Evolutionary conservation across 2,888 invertebrate genomes (phyloP), one percentile per base, ranked within the genome.

Genomic region (Luffia ferchaultella): DNA sequence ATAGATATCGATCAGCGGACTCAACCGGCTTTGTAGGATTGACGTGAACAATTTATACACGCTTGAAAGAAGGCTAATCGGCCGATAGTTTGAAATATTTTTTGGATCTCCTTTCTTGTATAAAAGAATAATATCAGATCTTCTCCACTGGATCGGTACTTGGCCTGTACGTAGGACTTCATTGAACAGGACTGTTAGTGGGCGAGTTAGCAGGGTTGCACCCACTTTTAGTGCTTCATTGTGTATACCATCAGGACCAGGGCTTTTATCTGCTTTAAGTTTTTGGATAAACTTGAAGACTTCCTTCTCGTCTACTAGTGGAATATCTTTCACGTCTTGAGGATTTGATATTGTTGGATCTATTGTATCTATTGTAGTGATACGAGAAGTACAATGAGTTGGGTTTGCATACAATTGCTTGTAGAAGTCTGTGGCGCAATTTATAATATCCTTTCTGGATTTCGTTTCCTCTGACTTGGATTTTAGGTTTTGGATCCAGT

Each of bases 21-120:
- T 54, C 3, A 60, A 53, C 15, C 57, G 49, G 18, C 55, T 55
- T 16, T 56, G 30, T 17, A 58, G 5, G 0, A 57, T 56, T 20
- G 56, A 58, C 15, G 55, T 52, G 50, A 60, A 58, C 7, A 59
- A 45, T 43, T 60, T 55, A 43, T 59, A 59, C 2, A 60, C 18
- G 41, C 58, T 57, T 16, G 58, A 56, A 56, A 59, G 57, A 12
- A 60, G 52, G 45, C 57, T 57, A 7, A 60, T 58, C 7, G 55
- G 59, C n/a, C 57, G 52, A 18, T 58, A 57, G 48, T 58, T 58
- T 48, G 52, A 54, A 1, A 60, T 56, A 16, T 52, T 45, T 17
- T 56, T 5, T 49, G 56, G 48, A 40, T 60, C 58, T 5, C 60
- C 59, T 53, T 60, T 62, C 43, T 60, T 60, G 44, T 58, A 59